Base-by-base conservation (phyloP, 2,797 vertebrate genomes). In the Anableps anableps region DNA sequence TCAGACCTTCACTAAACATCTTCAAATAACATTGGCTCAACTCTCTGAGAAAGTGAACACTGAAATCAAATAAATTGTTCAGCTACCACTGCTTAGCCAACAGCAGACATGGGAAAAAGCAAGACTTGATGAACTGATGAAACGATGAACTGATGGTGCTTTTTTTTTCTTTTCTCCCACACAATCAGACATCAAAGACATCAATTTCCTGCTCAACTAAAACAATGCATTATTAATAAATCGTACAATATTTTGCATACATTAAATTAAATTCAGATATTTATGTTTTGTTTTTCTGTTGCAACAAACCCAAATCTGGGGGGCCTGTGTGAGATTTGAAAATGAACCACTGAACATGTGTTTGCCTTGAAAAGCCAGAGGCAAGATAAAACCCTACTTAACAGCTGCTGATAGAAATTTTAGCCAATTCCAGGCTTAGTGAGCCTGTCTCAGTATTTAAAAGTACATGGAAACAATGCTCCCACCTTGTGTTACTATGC, bases 1-100 rank as follows among this genome's bases (percentile, higher is more conserved):
- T 93, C 93, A 92, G 85, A 55, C 77, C 72, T 53, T 85, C 45
- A 16, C 88, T 88, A 90, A 91, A 92, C 87, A 93, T 92, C 91
- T 86, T 91, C 82, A 89, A 94, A 92, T 88, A 88, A 88, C 89
- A 90, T 83, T 88, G 85, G 75, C 58, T 64, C 79, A 80, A 83
- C 76, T 89, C 80, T 62, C 53, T 36, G 60, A 72, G 74, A 86
- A 88, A 85, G 77, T 68, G 55, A 86, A 89, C 78, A 75, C 76
- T 85, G 77, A 88, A 90, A 88, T 83, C 66, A 74, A 81, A 75
- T 83, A 31, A 75, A 73, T 34, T 75, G 81, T 85, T 71, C 14
- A 41, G 60, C 45, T 51, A 50, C 64, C 45, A 71, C 47, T 58
- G 76, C 51, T 53, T 1, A 8, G n/a, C 60, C 70, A 78, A 72